A percentile compares a stretch with the other conserved stretches of the same genome.
phyloP scores from a whole-genome alignment of 37 sponge, comb jelly and placozoan species.

The Halichondria panicea region DNA sequence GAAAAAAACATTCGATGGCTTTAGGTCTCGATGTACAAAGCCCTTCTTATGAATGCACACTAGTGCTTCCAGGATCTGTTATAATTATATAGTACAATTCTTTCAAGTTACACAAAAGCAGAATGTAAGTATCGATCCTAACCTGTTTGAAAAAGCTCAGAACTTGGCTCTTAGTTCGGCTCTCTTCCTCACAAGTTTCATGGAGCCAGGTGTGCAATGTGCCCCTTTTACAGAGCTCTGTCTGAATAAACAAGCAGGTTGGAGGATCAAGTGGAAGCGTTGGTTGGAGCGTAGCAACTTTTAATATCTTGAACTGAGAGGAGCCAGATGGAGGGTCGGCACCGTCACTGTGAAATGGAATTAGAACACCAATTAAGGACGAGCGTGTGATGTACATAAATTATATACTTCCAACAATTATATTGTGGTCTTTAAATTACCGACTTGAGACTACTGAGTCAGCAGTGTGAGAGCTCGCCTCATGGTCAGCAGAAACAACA shows the following conservation, averaged over 20 bases:
- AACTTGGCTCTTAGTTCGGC: slow-evolving; percentile 21
- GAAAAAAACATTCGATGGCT: slow-evolving; percentile 91
- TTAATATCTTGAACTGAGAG: too few species aligned
- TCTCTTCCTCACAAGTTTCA: not conserved
- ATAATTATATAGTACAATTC: not conserved
- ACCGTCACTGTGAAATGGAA: too few species aligned
- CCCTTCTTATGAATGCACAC: slow-evolving; percentile 72
- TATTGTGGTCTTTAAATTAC: too few species aligned
- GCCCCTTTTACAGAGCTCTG: slow-evolving; percentile 79
- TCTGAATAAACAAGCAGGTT: slow-evolving; percentile 77
- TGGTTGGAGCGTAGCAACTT: too few species aligned
- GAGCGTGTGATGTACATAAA: too few species aligned
- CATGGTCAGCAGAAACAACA: too few species aligned
- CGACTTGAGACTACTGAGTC: too few species aligned
- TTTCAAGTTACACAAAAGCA: too few species aligned
- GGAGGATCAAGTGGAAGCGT: slow-evolving; percentile 1
- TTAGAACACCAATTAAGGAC: too few species aligned
- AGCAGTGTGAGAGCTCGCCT: too few species aligned
- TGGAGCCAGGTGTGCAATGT: slow-evolving; percentile 81
- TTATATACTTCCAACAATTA: too few species aligned
- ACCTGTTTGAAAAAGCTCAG: slow-evolving; percentile 66
- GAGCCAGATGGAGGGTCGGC: too few species aligned
- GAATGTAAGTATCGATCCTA: not conserved
- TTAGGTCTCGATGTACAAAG: slow-evolving; percentile 87
- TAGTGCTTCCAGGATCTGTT: slow-evolving; percentile 79